phyloP scores from a whole-genome alignment of 2,797 vertebrate genomes.

The Babyrousa celebensis region DNA sequence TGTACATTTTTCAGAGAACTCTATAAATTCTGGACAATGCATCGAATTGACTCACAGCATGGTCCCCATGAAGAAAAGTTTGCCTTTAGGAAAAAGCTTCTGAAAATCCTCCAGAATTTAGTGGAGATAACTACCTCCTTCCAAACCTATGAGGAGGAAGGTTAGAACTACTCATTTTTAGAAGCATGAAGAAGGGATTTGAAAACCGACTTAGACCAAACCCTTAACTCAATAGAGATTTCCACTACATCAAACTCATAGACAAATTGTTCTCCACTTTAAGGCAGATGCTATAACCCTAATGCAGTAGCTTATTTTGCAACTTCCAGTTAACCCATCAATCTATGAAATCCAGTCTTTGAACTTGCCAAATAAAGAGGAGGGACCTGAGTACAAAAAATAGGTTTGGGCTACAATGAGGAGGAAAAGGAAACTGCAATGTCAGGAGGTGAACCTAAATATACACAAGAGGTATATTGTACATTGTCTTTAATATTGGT shows the following conservation, averaged over 20 bases:
- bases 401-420: not conserved
- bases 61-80: slow-evolving; percentile 52
- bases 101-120: slow-evolving; percentile 60
- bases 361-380: not conserved
- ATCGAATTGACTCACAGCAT: slow-evolving; percentile 64
- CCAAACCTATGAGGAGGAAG: not conserved
- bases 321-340: not conserved
- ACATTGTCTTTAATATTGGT: accelerated
- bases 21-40: slow-evolving; percentile 62
- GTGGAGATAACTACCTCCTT: slow-evolving; percentile 65
- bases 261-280: not conserved
- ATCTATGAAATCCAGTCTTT: not conserved
- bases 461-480: not conserved
- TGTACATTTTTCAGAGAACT: slow-evolving; percentile 48
- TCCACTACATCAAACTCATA: not conserved
- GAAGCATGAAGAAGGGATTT: not conserved
- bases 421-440: not conserved
- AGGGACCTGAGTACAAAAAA: not conserved
- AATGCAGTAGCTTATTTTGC: not conserved
- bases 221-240: not conserved
- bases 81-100: slow-evolving; percentile 55
- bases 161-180: not conserved
- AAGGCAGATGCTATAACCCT: not conserved
- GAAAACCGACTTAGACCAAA: not conserved
- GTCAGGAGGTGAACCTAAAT: not conserved